A percentile compares a stretch with the other conserved stretches of the same genome.
Conservation (phyloP, 2,113 vertebrate species). For the Talpa occidentalis region DNA sequence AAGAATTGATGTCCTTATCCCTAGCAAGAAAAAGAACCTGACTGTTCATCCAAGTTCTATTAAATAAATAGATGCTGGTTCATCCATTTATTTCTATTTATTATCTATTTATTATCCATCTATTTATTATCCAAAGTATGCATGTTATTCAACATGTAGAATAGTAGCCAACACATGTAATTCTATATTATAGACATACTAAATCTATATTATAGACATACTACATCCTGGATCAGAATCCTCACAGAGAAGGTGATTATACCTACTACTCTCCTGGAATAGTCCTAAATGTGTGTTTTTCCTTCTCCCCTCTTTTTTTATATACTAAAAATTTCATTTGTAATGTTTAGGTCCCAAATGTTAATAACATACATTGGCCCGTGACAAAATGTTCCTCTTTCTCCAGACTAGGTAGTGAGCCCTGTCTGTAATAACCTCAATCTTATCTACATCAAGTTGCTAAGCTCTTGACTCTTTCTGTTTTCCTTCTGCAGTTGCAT, state of each 20-base stretch:
- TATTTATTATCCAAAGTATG: neutral
- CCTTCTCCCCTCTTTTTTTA: neutral
- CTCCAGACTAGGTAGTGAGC: neutral
- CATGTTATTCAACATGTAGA: neutral
- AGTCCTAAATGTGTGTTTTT: neutral
- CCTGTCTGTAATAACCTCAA: conserved; percentile 23
- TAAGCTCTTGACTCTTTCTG: neutral
- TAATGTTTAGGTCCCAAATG: neutral
- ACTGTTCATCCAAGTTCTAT: neutral
- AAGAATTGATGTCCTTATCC: neutral
- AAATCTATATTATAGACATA: neutral
- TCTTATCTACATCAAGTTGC: neutral
- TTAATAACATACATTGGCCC: neutral
- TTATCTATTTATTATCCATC: too few relatives aligned
- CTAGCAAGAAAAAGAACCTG: neutral
- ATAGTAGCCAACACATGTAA: neutral
- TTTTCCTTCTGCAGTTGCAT: conserved; percentile 16
- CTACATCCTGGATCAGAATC: neutral
- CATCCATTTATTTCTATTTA: neutral
- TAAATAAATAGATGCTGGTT: neutral
- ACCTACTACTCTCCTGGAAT: neutral
- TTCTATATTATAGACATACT: neutral
- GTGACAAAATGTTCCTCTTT: neutral
- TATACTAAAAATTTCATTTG: conserved; percentile 30
- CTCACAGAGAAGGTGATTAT: neutral